These are phyloP conservation scores for Drosophila mayaguana DNA, from an alignment of 2,888 invertebrate genomes.

Conservation along the genomic window DNA sequence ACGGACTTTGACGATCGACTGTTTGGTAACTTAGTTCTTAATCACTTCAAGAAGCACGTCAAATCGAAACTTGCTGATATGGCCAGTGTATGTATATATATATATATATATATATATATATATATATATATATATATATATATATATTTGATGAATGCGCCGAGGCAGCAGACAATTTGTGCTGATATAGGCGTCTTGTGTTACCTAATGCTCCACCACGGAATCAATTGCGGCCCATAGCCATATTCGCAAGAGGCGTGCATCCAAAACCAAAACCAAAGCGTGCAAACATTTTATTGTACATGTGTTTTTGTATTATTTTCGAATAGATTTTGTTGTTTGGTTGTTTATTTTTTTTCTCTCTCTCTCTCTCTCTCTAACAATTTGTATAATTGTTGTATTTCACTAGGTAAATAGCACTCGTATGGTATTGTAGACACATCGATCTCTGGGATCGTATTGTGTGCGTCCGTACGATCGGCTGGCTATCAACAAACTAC, in stretches of 20 bases:
- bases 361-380: neutral
- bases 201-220: slow-evolving; percentile 65
- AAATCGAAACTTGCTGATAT: slow-evolving; percentile 56
- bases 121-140: neutral
- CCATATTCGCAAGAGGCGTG: slow-evolving; percentile 23
- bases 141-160: slow-evolving; percentile 46
- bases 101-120: neutral
- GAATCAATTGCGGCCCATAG: slow-evolving; percentile 15
- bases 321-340: neutral
- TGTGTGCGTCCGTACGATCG: slow-evolving; percentile 64
- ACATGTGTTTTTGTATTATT: slow-evolving; percentile 12
- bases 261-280: slow-evolving; percentile 25
- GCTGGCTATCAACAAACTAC: slow-evolving; percentile 80
- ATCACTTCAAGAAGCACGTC: slow-evolving; percentile 41
- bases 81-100: slow-evolving; percentile 10
- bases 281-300: slow-evolving; percentile 26
- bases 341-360: neutral
- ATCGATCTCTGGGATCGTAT: slow-evolving; percentile 58
- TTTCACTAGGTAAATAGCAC: slow-evolving; percentile 43
- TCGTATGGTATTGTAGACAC: slow-evolving; percentile 49
- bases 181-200: slow-evolving; percentile 51
- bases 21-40: slow-evolving; percentile 34
- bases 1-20: slow-evolving; percentile 46
- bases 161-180: slow-evolving; percentile 26
- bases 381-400: slow-evolving; percentile 36